Conservation (phyloP, 2,888 invertebrate genomes). For the Cactoblastis cactorum region DNA sequence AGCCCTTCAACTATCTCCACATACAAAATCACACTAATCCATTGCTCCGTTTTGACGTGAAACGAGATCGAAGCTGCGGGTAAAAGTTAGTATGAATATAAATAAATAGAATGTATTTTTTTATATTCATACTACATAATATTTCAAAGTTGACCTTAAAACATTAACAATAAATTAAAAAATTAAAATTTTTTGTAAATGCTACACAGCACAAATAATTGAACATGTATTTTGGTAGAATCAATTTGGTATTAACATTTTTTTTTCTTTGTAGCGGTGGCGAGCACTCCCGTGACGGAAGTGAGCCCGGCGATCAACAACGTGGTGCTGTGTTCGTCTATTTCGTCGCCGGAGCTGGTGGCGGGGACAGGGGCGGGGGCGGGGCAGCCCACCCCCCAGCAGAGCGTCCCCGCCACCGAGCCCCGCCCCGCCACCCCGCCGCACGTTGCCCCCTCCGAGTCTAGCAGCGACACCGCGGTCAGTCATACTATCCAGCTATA, state of each 20-base stretch:
- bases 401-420: too few species aligned
- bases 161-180: too few species aligned
- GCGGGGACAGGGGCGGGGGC: conserved; percentile 26
- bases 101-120: not conserved
- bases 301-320: conserved; percentile 28
- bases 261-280: conserved; percentile 40
- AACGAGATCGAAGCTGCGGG: too few species aligned
- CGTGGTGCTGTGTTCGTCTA: conserved; percentile 54
- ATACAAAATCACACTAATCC: too few species aligned
- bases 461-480: conserved; percentile 71
- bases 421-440: conserved; percentile 22
- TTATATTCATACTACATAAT: too few species aligned
- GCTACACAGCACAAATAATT: too few species aligned
- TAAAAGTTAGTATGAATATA: too few species aligned
- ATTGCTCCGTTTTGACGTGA: too few species aligned
- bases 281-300: conserved; percentile 51
- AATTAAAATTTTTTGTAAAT: too few species aligned
- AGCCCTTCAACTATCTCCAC: too few species aligned
- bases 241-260: not conserved
- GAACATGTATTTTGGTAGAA: too few species aligned
- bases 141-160: too few species aligned
- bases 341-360: conserved; percentile 71
- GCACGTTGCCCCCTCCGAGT: conserved; percentile 47
- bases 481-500: conserved; percentile 25
- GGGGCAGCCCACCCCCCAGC: conserved; percentile 23